phyloP scores from a whole-genome alignment of 2,888 invertebrate species.

The Arctia plantaginis region DNA sequence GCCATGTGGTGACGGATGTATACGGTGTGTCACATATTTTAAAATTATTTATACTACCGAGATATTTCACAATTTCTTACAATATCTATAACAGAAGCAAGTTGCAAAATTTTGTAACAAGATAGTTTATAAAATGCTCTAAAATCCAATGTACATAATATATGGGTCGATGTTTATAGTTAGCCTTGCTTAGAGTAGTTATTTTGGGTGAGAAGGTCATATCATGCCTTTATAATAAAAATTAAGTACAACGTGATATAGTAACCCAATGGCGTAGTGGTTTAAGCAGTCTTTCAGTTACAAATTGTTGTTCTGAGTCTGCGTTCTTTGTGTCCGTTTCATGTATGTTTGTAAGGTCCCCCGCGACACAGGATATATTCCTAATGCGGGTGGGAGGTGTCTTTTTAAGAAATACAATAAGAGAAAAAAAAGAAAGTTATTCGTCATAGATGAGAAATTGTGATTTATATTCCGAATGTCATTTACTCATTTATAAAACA shows the following conservation, averaged over 20 bases:
- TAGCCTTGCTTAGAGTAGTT: not conserved
- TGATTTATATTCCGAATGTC: slow-evolving; percentile 4
- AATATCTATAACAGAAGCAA: not conserved
- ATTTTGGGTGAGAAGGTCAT: not conserved
- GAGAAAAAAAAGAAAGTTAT: no score
- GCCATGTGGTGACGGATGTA: no score
- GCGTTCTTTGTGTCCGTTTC: no score
- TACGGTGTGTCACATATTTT: no score
- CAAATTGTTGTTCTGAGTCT: no score
- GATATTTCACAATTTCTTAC: no score
- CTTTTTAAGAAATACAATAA: no score
- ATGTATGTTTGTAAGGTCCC: no score
- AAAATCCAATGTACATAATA: not conserved
- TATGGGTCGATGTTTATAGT: not conserved
- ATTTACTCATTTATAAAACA: not conserved
- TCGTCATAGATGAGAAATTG: not conserved
- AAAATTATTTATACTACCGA: not conserved
- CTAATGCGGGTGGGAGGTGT: no score
- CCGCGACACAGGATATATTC: no score
- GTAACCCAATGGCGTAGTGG: not conserved
- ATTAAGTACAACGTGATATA: not conserved
- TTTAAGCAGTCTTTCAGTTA: no score
- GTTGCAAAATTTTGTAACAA: no score
- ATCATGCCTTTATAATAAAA: not conserved
- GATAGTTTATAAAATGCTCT: not conserved